A percentile compares a stretch with the other conserved stretches of the same genome.
Conservation (phyloP, 2,888 invertebrate species). For the Leptinotarsa juncta region DNA sequence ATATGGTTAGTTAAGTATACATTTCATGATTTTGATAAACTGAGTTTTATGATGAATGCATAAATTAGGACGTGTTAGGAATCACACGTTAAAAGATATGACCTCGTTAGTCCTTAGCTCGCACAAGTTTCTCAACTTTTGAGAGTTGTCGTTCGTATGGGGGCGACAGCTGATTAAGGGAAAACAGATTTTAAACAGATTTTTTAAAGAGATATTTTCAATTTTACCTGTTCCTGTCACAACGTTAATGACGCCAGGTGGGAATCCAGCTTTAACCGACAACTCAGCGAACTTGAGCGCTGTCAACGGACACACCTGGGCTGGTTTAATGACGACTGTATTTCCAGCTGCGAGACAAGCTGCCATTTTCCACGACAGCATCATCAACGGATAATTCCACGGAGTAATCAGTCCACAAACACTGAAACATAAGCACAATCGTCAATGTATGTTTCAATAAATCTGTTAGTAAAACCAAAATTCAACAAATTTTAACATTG, state of each 20-base stretch:
- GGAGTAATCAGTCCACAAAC: slow-evolving; percentile 94
- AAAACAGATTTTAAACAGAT: no score
- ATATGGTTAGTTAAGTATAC: no score
- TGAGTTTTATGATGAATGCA: no score
- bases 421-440: slow-evolving; percentile 63
- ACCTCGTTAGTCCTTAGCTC: no score
- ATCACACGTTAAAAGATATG: no score
- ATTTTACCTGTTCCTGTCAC: slow-evolving; percentile 80
- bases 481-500: not conserved
- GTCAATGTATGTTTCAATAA: not conserved
- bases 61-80: no score
- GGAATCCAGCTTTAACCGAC: slow-evolving; percentile 89
- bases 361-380: slow-evolving; percentile 99
- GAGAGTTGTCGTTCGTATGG: no score
- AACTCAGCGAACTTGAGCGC: slow-evolving; percentile 96
- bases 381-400: slow-evolving; percentile 99
- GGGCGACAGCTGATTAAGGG: no score
- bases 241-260: slow-evolving; percentile 94
- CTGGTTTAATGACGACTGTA: slow-evolving; percentile 96
- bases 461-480: no score
- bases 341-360: slow-evolving; percentile 97
- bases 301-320: slow-evolving; percentile 90
- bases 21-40: no score
- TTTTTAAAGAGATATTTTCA: no score
- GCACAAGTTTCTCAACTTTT: no score